Base-by-base conservation (phyloP, 2,888 invertebrate genomes). In the Quadriops clusia region DNA sequence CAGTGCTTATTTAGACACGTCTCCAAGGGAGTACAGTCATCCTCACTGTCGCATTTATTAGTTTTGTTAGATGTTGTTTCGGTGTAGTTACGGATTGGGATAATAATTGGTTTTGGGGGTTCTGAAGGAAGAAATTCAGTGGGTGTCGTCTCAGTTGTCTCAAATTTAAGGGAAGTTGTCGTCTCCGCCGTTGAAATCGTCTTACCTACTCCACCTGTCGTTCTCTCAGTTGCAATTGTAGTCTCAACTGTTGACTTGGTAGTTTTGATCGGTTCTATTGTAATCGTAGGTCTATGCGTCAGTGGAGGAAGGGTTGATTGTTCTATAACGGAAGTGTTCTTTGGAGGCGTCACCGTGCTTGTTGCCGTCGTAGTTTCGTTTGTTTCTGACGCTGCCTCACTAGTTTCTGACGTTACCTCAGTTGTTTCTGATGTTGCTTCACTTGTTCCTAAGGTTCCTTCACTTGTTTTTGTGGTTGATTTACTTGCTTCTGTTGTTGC, bases 1-100 rank as follows among this genome's bases (percentile, higher is more conserved):
- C 77, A 78, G 56, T 64, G 61, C 62, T 70, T 71, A 48, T 64
- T 64, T 46, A 68, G 59, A 60, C 81, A 81, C 49, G 68, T 66
- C 58, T 75, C 72, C 49, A 67, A 64, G 49, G 63, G 62, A 42
- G 66, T 60, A 58, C 81, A 81, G 52, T 79, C 72, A 43, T 58
- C 58, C 57, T 78, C 71, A 49, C 60, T 61, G 49, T 64, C 65
- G 65, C 81, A 81, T 42, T 45, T 51, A 48, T 60, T 61, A 57
- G 59, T 58, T 36, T 52, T 54, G 43, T 64, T 64, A 45, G 59
- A 61, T 34, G 61, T 46, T 32, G 39, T 32, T 39, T 46, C 42
- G 10, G 65, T 67, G 23, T 26, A 25, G 23, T 27, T 23, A 15
- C 6, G 11, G 6, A n/a, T n/a, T n/a, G n/a, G n/a, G n/a, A n/a